Evolutionary conservation across 1,140 invertebrate species (phyloP).

Genomic region (Drosophila aff.): DNA sequence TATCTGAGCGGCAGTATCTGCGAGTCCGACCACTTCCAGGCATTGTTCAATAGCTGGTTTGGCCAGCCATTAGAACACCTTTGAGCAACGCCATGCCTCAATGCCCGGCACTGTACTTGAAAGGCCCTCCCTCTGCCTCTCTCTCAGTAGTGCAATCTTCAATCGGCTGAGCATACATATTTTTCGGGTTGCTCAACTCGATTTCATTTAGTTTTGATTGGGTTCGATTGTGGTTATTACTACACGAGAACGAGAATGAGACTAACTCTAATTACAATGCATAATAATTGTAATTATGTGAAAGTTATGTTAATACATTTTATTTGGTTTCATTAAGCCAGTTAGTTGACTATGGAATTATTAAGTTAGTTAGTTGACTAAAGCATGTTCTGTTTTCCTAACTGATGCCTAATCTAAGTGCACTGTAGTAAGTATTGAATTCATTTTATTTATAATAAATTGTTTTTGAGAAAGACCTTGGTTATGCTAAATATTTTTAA

Average conservation of each 20-base stretch:
- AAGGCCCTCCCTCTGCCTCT: neutral
- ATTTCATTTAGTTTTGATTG: slow-evolving; percentile 26
- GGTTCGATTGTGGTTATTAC: neutral
- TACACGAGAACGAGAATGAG: slow-evolving; percentile 24
- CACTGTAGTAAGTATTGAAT: neutral
- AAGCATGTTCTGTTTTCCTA: neutral
- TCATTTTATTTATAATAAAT: too few species aligned
- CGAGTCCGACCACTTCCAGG: slow-evolving; percentile 41
- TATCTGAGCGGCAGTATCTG: slow-evolving; percentile 36
- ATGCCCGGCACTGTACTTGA: slow-evolving; percentile 46
- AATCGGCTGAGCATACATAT: slow-evolving; percentile 32
- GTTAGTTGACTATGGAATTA: too few species aligned
- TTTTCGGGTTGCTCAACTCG: slow-evolving; percentile 33
- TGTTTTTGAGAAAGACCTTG: neutral
- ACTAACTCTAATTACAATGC: neutral
- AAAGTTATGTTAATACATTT: neutral
- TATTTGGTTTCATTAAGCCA: neutral
- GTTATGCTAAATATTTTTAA: too few species aligned
- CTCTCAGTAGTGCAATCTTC: slow-evolving; percentile 41
- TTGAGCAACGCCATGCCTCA: slow-evolving; percentile 68
- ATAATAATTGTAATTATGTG: neutral
- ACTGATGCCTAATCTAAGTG: neutral
- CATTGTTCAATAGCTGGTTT: slow-evolving; percentile 68
- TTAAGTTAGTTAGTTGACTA: neutral
- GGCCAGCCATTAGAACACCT: slow-evolving; percentile 79